phyloP scores from a whole-genome alignment of 2,113 vertebrate species.

The Labeo rohita region DNA sequence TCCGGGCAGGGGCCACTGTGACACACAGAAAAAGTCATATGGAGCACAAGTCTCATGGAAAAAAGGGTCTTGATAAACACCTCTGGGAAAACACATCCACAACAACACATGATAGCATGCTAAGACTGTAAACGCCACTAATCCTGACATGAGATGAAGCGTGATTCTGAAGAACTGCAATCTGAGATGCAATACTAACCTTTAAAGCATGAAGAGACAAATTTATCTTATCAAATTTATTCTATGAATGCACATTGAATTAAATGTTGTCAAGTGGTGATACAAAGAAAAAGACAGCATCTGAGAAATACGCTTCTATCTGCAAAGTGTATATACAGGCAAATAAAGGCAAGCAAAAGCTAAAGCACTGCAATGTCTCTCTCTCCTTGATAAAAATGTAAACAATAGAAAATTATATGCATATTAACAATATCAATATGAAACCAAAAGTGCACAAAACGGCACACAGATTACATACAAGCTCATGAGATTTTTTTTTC shows the following conservation, averaged over 20 bases:
- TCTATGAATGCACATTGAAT: conserved; percentile 24
- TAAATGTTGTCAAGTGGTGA: neutral
- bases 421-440: conserved; percentile 29
- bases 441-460: conserved; percentile 13
- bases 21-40: conserved; percentile 40
- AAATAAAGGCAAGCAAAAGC: conserved; percentile 61
- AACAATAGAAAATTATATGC: conserved; percentile 62
- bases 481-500: neutral
- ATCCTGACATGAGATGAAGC: neutral
- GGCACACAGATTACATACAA: conserved; percentile 21
- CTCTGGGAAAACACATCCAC: conserved; percentile 21
- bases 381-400: conserved; percentile 63
- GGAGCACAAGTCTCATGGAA: conserved; percentile 47
- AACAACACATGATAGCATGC: conserved; percentile 34
- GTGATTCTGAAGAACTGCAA: neutral
- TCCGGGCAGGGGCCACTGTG: neutral
- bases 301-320: conserved; percentile 3
- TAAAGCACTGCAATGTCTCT: conserved; percentile 43
- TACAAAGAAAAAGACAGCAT: conserved; percentile 24
- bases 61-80: conserved; percentile 28
- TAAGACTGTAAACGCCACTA: conserved; percentile 18
- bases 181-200: neutral
- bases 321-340: conserved; percentile 68
- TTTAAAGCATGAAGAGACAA: neutral
- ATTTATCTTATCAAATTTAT: conserved; percentile 42